Evolutionary conservation across 1,140 invertebrate genomes (phyloP).

Genomic region (Hylyphantes graminicola): DNA sequence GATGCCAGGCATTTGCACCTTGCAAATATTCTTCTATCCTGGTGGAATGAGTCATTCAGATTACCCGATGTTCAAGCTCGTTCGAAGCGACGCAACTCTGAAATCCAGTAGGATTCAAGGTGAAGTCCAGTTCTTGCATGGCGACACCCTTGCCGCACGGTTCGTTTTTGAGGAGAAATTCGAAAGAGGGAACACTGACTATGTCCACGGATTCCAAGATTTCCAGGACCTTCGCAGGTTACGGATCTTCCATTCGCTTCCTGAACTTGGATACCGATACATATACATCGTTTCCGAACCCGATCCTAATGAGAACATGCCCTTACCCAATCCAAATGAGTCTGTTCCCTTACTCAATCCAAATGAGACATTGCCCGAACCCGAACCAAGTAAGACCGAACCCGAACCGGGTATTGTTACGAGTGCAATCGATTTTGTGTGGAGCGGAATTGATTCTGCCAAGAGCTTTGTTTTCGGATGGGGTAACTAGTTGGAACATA

Average conservation of each 20-base stretch:
- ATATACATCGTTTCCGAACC: neutral
- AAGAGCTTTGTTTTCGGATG: too few species aligned
- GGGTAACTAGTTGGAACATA: too few species aligned
- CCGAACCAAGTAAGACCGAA: too few species aligned
- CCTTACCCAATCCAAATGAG: too few species aligned
- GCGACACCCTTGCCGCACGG: neutral
- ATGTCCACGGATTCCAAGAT: neutral
- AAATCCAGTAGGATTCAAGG: neutral
- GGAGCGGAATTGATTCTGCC: too few species aligned
- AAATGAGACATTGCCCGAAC: too few species aligned
- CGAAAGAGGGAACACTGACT: neutral
- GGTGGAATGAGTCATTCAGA: neutral
- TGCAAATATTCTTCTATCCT: neutral
- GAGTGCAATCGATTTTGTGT: too few species aligned
- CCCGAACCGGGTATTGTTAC: too few species aligned
- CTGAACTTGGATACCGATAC: neutral
- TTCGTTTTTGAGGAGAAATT: neutral
- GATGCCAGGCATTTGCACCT: neutral
- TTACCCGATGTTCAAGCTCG: neutral
- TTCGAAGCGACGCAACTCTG: neutral
- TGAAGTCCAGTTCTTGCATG: neutral
- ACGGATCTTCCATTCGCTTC: neutral
- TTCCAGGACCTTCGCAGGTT: neutral
- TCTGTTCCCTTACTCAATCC: too few species aligned
- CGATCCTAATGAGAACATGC: neutral